phyloP scores from a whole-genome alignment of 2,113 vertebrate genomes.

The Phalacrocorax brasilianus region DNA sequence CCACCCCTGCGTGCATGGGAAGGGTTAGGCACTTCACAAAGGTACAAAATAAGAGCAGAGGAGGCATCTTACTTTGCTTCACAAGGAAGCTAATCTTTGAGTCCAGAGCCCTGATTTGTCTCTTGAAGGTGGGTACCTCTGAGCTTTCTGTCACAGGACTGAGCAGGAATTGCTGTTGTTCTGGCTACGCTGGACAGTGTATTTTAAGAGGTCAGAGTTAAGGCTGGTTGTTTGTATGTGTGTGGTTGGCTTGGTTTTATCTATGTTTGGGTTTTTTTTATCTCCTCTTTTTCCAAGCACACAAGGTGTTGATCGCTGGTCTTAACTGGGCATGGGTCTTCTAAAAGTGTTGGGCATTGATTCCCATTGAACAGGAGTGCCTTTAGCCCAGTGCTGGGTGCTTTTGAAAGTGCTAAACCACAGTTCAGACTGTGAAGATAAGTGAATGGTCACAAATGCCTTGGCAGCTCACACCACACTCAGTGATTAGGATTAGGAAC shows the following conservation, averaged over 20 bases:
- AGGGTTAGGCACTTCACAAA: background rate
- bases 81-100: background rate
- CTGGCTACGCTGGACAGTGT: background rate
- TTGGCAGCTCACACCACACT: background rate
- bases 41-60: background rate
- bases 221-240: background rate
- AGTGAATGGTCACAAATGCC: background rate
- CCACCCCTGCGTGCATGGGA: fast-evolving
- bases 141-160: background rate
- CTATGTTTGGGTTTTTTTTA: background rate
- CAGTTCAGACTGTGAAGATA: background rate
- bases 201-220: background rate
- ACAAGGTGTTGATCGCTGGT: background rate
- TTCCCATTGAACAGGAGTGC: background rate
- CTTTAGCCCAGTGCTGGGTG: background rate
- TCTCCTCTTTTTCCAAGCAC: background rate
- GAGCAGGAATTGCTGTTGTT: background rate
- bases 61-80: background rate
- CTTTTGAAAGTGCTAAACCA: background rate
- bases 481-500: background rate
- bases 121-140: background rate
- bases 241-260: too few species aligned
- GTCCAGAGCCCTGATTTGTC: background rate
- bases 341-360: background rate
- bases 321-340: background rate